Base-by-base conservation (phyloP, 2,888 invertebrate species). In the Anodontia alba region DNA sequence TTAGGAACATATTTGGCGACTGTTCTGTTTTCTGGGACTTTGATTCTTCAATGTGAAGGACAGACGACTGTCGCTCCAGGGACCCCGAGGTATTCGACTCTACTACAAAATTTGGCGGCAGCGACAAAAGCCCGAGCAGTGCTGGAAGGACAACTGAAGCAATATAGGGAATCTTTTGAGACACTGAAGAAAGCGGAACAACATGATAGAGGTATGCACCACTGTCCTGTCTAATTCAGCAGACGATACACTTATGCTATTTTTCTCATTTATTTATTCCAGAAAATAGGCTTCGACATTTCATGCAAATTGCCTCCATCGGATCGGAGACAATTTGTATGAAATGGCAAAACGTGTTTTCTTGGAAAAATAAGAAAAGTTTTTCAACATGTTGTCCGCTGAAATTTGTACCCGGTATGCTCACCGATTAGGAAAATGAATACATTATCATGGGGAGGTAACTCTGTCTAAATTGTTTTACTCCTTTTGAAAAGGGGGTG, bases 111-210 rank as follows among this genome's bases (percentile, higher is more conserved):
- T 54, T 67, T 85, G 31, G 76, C 76, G 15, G 42, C 68, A 1
- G 80, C 82, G 23, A 76, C 80, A 1, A 69, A 73, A 49, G 78
- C 76, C 17, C 85, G 85, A 0, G 62, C 68, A 20, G 67, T 78
- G 3, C 51, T 85, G 29, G 67, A 80, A 33, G 51, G 57, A 29
- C 67, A 67, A 49, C 43, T 78, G 2, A 17, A 51, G 23, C 78
- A 72, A 20, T 78, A 80, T 67, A 68, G 69, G 38, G 42, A 78
- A 8, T 46, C 74, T 1, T 72, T 77, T 10, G 62, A 79, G 31
- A 51, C 26, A 33, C 46, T 81, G 10, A 42, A 54, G 49, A 15
- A 42, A 36, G 74, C 74, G 69, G 66, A 51, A 20, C 38, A 72
- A 36, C 43, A 62, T 36, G 68, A 54, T 17, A 81, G 69, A 79